A percentile compares a stretch with the other conserved stretches of the same genome.
phyloP scores from a whole-genome alignment of 2,797 vertebrate species.

The Balearica regulorum region DNA sequence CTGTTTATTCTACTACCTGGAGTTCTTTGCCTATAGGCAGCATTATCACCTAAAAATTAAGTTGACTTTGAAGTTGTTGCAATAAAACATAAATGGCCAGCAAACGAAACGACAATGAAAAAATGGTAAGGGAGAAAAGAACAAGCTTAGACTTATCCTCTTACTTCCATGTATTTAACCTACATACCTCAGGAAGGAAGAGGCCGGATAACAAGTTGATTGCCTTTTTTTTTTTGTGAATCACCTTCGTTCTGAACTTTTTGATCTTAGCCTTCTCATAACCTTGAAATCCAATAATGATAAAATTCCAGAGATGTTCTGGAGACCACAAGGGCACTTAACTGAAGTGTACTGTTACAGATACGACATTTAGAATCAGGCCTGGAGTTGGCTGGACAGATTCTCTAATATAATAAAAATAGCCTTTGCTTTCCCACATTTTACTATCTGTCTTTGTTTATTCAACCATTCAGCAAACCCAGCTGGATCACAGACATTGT shows the following conservation, averaged over 20 bases:
- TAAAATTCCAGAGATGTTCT: slow-evolving; percentile 34
- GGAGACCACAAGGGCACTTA: not conserved
- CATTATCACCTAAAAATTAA: not conserved
- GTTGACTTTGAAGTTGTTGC: not conserved
- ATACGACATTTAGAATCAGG: not conserved
- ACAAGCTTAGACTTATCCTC: not conserved
- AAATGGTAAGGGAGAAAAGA: not conserved
- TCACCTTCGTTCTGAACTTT: not conserved
- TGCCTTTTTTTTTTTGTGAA: not conserved
- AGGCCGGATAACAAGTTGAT: not conserved
- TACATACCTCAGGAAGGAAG: slow-evolving; percentile 2
- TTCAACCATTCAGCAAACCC: slow-evolving; percentile 59
- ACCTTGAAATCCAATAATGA: slow-evolving; percentile 14
- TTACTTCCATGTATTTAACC: not conserved
- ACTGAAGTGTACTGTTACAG: not conserved
- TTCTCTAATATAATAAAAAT: not conserved
- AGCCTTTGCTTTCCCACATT: slow-evolving; percentile 41
- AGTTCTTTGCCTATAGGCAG: not conserved
- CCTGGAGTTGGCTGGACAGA: not conserved
- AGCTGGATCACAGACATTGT: slow-evolving; percentile 54
- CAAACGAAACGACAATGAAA: not conserved
- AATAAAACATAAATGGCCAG: not conserved
- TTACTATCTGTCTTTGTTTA: slow-evolving; percentile 66
- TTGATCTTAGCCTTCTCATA: not conserved
- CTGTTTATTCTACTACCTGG: not conserved